A percentile compares a stretch with the other conserved stretches of the same genome.
Conservation (phyloP, 2,113 vertebrate species). For the Cisticola juncidis region DNA sequence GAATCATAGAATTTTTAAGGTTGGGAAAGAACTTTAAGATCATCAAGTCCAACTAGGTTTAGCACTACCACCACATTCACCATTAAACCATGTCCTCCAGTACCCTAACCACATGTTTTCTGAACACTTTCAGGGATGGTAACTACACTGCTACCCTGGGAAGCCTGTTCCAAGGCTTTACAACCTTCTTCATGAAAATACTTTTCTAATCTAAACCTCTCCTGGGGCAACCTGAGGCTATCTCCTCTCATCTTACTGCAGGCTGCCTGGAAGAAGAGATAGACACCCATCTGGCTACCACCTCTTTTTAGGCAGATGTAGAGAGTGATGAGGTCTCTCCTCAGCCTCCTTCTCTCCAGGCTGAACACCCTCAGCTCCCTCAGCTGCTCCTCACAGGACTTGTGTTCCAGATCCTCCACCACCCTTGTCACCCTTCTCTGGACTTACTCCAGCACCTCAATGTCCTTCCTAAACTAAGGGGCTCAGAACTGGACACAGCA, state of each 20-base stretch:
- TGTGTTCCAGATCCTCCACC: neutral
- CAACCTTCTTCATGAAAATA: neutral
- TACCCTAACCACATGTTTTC: neutral
- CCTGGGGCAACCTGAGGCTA: neutral
- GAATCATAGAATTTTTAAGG: neutral
- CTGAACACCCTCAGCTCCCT: neutral
- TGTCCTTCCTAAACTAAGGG: rapidly evolving
- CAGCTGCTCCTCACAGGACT: neutral
- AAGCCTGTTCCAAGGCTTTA: neutral
- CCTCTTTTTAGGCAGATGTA: neutral
- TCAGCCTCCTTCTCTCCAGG: neutral
- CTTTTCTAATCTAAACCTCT: neutral
- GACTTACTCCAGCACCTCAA: neutral
- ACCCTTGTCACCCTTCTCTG: neutral
- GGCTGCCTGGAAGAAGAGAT: neutral
- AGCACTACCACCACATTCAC: neutral
- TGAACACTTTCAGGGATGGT: neutral
- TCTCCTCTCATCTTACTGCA: neutral
- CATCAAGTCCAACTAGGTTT: neutral
- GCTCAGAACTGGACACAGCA: neutral
- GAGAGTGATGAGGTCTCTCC: neutral
- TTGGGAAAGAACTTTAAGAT: neutral
- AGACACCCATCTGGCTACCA: no score
- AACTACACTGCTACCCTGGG: neutral
- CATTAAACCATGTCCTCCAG: neutral